phyloP scores from a whole-genome alignment of 1,140 invertebrate species.

The Sipha flava region DNA sequence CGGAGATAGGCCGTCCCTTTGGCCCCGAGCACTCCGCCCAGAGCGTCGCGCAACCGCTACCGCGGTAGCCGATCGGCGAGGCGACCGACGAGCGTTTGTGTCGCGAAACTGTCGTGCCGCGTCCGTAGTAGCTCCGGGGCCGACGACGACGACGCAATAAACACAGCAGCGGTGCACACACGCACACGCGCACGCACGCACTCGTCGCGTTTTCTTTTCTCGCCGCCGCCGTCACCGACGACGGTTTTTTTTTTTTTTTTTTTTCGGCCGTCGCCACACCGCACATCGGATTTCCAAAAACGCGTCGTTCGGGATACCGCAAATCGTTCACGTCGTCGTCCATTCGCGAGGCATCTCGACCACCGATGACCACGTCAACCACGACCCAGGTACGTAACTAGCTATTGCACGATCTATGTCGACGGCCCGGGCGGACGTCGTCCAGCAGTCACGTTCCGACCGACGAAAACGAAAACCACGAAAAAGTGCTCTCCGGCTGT shows the following conservation, averaged over 20 bases:
- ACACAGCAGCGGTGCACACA: neutral
- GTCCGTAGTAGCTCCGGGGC: neutral
- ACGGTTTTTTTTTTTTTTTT: neutral
- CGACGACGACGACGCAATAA: neutral
- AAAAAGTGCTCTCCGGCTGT: too few species aligned
- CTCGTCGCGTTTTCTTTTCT: neutral
- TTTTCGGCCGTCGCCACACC: too few species aligned
- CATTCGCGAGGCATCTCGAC: too few species aligned
- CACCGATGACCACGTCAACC: too few species aligned
- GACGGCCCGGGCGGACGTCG: too few species aligned
- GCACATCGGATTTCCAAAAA: too few species aligned
- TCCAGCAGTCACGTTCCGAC: too few species aligned
- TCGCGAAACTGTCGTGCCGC: neutral
- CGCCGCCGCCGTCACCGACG: neutral
- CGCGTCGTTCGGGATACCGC: too few species aligned
- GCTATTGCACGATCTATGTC: too few species aligned
- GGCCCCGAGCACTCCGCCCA: slow-evolving; percentile 29
- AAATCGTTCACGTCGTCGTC: too few species aligned
- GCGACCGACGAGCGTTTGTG: neutral
- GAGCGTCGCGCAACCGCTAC: slow-evolving; percentile 31
- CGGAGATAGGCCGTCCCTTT: slow-evolving; percentile 28
- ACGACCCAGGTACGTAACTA: too few species aligned
- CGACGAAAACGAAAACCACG: too few species aligned
- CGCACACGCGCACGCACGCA: neutral
- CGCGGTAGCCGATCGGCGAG: slow-evolving; percentile 15